Base-by-base conservation (phyloP, 2,797 vertebrate genomes). In the Urophycis tenuis region DNA sequence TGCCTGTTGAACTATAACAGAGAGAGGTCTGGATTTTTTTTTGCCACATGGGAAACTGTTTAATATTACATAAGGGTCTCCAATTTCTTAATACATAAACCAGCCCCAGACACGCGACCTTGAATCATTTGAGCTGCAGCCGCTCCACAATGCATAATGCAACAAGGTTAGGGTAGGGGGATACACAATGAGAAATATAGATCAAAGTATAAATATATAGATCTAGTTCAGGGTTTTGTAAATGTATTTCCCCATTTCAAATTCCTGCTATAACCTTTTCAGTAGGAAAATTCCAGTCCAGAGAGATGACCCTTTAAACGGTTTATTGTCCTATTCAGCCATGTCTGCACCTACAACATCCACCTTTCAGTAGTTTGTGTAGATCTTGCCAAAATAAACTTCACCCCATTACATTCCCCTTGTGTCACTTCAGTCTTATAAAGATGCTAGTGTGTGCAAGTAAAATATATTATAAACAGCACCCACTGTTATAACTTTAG, bases 51-150 rank as follows among this genome's bases (percentile, higher is more conserved):
- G 85, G 88, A 89, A 90, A 87, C 82, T 86, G 79, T 88, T 92
- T 81, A 91, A 92, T 93, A 91, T 91, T 92, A 87, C 86, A 92
- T 89, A 81, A 92, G 90, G 85, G 83, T 86, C 85, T 92, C 91
- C 74, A 8, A 81, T 92, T 91, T 90, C 90, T 90, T 84, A 71
- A 89, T 88, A 91, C 82, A 91, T 85, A 88, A 90, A 91, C 87
- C 88, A 87, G 89, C 74, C 81, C 69, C 7, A 85, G 90, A 92
- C 87, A 85, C 81, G 80, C 78, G 82, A 83, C 78, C 85, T 83
- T 86, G 87, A 85, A 89, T 91, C 88, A 90, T 91, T 87, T 79
- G 90, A 89, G 87, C 89, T 87, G 86, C 34, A 88, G 83, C 81
- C 84, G 86, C 89, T 87, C 85, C 73, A 67, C 73, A 0, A 87